These are phyloP conservation scores for Anabacerthia variegaticeps DNA, from an alignment of 2,797 vertebrate species.

Conservation along the genomic window DNA sequence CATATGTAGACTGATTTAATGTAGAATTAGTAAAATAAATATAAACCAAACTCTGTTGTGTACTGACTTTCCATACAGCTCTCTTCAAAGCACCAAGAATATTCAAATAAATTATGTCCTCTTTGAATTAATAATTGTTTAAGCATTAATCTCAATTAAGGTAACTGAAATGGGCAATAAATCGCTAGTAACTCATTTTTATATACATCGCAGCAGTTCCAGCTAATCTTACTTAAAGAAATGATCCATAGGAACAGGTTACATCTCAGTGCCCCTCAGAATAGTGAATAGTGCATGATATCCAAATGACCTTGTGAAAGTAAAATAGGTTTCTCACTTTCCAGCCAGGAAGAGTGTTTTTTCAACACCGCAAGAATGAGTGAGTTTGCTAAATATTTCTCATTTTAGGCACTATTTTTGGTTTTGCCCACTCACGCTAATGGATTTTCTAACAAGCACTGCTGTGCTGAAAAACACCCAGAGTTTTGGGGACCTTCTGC, in stretches of 20 bases:
- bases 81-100: neutral
- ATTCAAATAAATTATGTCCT: neutral
- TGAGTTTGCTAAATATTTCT: neutral
- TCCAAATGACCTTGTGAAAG: neutral
- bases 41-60: neutral
- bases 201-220: neutral
- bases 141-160: neutral
- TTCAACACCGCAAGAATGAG: neutral
- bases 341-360: neutral
- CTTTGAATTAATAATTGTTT: conserved; percentile 20
- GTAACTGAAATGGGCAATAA: neutral
- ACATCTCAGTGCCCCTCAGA: neutral
- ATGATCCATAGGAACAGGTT: neutral
- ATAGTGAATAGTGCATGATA: neutral
- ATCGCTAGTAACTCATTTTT: neutral
- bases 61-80: neutral
- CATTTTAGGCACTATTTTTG: neutral
- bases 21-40: neutral
- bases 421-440: rapidly evolving
- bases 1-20: neutral
- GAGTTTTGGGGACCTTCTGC: neutral
- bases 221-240: neutral
- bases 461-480: neutral
- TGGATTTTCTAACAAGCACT: neutral
- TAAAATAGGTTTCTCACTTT: neutral